Evolutionary conservation across 2,113 vertebrate species (phyloP), one percentile per base, ranked within the genome.

Genomic region (Mobula birostris): DNA sequence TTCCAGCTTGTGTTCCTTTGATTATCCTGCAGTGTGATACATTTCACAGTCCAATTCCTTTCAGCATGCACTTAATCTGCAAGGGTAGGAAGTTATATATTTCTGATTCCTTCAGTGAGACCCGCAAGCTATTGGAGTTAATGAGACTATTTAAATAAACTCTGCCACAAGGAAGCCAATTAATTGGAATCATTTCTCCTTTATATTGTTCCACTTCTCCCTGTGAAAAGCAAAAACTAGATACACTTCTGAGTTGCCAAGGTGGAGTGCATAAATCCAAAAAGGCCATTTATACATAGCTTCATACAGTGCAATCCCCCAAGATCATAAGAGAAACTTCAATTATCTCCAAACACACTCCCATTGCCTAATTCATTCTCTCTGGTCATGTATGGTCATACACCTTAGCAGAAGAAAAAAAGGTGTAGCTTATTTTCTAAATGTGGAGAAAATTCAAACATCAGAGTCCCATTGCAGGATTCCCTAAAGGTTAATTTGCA

Each of bases 1-100:
- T 88, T 66, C 24, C 24, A 87, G 79, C 19, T 21, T 8, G 7
- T 83, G 80, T 56, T 83, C 12, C 85, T 88, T 66, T 88, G 85
- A 88, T 88, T 66, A 66, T 88, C 85, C 61, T 17, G 61, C 61
- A 66, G 85, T 19, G 58, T n/a, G 29, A 66, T 88, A 66, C 85
- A 88, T 88, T 88, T 66, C 85, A 88, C 61, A 66, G 29, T 66
- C 85, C 85, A 15, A 88, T 66, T 88, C 58, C 48, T 87, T 87
- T 61, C 83, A 87, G 56, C 19, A 29, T 66, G 63, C 11, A 32
- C 66, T n/a, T 66, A 88, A 66, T 32, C 14, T 21, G 12, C 58
- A 19, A 61, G n/a, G 61, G 29, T n/a, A 32, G 85, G 85, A 61
- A 88, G 32, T 63, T 63, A 17, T n/a, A 32, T 88, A 32, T 88